Evolutionary conservation across 2,113 vertebrate species (phyloP).

Genomic region (Apodemus sylvaticus): DNA sequence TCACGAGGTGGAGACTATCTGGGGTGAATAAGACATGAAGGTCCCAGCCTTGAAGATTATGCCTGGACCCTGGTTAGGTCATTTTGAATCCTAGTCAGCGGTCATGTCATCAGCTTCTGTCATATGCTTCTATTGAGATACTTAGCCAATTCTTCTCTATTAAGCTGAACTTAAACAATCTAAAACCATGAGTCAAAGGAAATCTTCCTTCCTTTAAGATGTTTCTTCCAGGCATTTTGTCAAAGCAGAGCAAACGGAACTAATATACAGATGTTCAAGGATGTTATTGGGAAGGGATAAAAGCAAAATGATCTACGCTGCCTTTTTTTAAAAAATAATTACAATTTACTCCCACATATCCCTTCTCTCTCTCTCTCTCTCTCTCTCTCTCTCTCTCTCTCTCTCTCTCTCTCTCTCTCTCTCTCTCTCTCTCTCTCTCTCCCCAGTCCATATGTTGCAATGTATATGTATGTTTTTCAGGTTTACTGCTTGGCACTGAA

Average conservation of each 20-base stretch:
- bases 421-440: background rate
- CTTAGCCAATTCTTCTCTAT: background rate
- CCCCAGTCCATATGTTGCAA: background rate
- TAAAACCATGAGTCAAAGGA: background rate
- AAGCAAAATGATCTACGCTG: background rate
- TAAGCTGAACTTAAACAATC: background rate
- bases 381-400: background rate
- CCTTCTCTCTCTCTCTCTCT: too few relatives aligned
- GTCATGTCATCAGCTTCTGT: background rate
- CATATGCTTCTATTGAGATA: background rate
- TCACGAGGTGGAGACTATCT: background rate
- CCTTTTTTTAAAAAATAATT: too few relatives aligned
- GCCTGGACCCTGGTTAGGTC: background rate
- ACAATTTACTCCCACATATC: too few relatives aligned
- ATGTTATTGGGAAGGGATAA: background rate
- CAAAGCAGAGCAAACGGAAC: background rate
- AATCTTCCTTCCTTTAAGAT: background rate
- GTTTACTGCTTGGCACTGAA: background rate
- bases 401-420: background rate
- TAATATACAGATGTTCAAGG: background rate
- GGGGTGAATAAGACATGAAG: background rate
- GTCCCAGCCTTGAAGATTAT: background rate
- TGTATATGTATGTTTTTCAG: background rate
- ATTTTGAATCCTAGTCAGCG: background rate
- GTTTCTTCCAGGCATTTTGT: background rate